These are phyloP conservation scores for Emys orbicularis DNA, from an alignment of 2,797 vertebrate genomes.

Conservation along the genomic window DNA sequence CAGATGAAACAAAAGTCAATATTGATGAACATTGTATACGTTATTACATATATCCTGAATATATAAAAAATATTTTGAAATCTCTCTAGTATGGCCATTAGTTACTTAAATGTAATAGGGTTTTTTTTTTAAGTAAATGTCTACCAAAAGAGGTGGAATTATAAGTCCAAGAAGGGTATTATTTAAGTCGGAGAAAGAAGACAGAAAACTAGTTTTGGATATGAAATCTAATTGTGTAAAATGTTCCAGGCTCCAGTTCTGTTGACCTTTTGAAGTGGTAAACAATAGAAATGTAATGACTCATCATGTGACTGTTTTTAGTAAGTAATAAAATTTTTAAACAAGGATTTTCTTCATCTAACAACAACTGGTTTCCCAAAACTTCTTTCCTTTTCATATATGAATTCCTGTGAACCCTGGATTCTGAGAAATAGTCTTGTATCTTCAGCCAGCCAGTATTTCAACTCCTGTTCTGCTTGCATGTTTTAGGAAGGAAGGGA, in stretches of 20 bases:
- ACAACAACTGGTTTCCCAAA: conserved; percentile 12
- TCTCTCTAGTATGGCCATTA: not conserved
- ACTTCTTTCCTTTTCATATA: accelerated
- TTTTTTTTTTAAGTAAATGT: not conserved
- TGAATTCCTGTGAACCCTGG: not conserved
- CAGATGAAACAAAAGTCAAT: not conserved
- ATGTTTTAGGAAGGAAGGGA: not conserved
- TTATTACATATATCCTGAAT: not conserved
- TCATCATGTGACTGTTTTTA: conserved; percentile 34
- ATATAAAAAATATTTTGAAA: not conserved
- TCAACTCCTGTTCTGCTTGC: not conserved
- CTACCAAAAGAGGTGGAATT: not conserved
- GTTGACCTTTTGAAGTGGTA: not conserved
- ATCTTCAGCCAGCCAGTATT: not conserved
- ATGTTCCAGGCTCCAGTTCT: not conserved
- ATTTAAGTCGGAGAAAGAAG: not conserved
- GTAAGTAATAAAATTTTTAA: conserved; percentile 50
- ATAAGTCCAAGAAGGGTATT: not conserved
- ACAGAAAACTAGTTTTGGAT: not conserved
- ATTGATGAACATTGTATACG: not conserved
- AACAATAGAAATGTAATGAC: conserved; percentile 14
- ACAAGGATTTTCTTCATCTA: conserved; percentile 49
- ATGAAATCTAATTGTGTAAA: not conserved
- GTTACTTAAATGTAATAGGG: not conserved
- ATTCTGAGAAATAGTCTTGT: conserved; percentile 8